Evolutionary conservation across 2,797 vertebrate genomes (phyloP), one percentile per base, ranked within the genome.

Genomic region (Sebastes dallii): DNA sequence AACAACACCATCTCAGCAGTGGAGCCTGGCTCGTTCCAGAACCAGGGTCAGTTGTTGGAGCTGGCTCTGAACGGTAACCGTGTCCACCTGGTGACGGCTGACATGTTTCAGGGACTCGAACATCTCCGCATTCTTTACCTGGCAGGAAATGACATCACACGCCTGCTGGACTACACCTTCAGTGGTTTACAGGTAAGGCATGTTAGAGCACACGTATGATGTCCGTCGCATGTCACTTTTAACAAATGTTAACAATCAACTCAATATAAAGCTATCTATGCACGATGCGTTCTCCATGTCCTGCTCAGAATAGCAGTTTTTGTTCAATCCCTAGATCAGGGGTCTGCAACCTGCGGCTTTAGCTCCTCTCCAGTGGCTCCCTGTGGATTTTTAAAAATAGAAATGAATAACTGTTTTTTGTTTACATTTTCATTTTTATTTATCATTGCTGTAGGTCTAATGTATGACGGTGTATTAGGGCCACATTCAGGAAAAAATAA

Each of bases 71-170:
- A 97, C 0, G 95, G 97, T 24, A 98, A 98, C 91, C 94, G 92
- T 18, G 96, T 98, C 71, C 97, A 95, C 20, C 86, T 96, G 78
- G 88, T 98, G 65, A 95, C 93, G 0, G 92, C 95, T 0, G 94
- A 97, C 58, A 94, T 97, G 76, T 98, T 98, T 70, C 88, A 94
- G 2, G 97, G 97, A 11, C 94, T 98, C 20, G 95, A 95, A 30
- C 97, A 98, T 86, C 95, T 98, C 11, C 96, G 97, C 1, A 96
- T 97, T 52, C 96, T 98, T 55, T 98, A 98, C 92, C 92, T 98
- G 81, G 96, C 97, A 1, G 95, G 96, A 73, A 98, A 98, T 89
- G 96, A 97, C 90, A 96, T 98, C 92, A 96, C 93, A 0, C 94
- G 93, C 9, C 92, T 98, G 8, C 88, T 95, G 39, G 97, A 97